Percentiles rank a stretch among this genome's conserved stretches.
Conservation (phyloP, 2,888 invertebrate species). For the Agrochola lychnidis region DNA sequence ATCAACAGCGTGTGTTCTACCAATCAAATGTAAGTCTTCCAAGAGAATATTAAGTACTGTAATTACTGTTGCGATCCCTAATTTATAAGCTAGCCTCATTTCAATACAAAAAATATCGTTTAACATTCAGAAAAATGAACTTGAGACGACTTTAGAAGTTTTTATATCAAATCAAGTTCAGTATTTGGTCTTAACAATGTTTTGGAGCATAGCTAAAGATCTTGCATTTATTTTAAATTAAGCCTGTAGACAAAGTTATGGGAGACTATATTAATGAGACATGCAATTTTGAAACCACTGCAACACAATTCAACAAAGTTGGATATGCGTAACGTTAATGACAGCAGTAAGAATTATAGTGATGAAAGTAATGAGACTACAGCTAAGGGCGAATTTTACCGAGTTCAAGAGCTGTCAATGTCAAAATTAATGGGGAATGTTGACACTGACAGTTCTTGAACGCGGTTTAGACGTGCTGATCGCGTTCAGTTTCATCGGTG, state of each 20-base stretch:
- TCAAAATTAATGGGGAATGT: background rate
- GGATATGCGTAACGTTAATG: constrained; percentile 13
- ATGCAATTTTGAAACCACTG: constrained; percentile 3
- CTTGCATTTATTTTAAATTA: background rate
- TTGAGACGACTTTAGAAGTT: constrained; percentile 44
- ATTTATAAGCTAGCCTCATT: constrained; percentile 39
- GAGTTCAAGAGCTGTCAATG: background rate
- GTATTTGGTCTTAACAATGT: constrained; percentile 3
- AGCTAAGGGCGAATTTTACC: background rate
- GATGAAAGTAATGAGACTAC: constrained; percentile 51
- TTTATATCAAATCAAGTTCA: constrained; percentile 15
- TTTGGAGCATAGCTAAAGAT: constrained; percentile 13
- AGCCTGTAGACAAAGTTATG: background rate
- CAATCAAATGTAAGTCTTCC: constrained; percentile 22
- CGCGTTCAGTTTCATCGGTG: background rate
- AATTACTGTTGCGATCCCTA: constrained; percentile 8
- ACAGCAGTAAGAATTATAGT: constrained; percentile 25
- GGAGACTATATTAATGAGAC: background rate
- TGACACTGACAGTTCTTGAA: background rate
- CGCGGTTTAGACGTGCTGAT: background rate
- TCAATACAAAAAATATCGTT: constrained; percentile 32
- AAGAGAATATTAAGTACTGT: constrained; percentile 7
- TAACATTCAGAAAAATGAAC: constrained; percentile 31
- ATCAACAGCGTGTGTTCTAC: constrained; percentile 6
- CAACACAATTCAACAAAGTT: constrained; percentile 3